Evolutionary conservation across 2,888 invertebrate genomes (phyloP).

Genomic region (Noctua comes): DNA sequence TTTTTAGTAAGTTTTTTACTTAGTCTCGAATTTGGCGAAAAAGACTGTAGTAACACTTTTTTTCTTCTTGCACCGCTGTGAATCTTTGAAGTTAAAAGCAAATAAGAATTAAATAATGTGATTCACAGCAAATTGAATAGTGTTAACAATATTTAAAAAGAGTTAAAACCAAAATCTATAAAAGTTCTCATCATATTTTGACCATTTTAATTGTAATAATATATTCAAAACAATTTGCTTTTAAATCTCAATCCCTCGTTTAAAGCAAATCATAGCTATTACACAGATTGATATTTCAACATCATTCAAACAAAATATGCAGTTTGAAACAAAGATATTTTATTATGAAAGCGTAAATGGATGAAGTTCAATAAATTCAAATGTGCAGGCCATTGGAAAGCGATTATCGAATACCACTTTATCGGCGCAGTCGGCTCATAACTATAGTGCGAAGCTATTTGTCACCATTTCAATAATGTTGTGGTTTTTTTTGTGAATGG

Average conservation of each 20-base stretch:
- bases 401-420: conserved; percentile 64
- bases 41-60: background rate
- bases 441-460: conserved; percentile 36
- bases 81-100: background rate
- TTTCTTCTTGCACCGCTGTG: background rate
- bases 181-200: background rate
- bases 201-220: background rate
- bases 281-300: conserved; percentile 29
- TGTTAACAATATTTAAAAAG: background rate
- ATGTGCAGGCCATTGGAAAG: conserved; percentile 57
- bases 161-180: background rate
- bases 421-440: conserved; percentile 28
- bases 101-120: background rate
- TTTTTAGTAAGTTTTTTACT: conserved; percentile 78
- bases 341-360: conserved; percentile 45
- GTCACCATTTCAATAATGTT: conserved; percentile 29
- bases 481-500: background rate
- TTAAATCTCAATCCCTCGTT: background rate
- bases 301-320: conserved; percentile 22
- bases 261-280: background rate
- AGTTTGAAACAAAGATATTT: conserved; percentile 41
- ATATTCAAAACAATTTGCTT: background rate
- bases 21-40: background rate
- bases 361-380: conserved; percentile 61
- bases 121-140: background rate